Conservation (phyloP, 1,140 invertebrate genomes). For the Anastrepha obliqua region DNA sequence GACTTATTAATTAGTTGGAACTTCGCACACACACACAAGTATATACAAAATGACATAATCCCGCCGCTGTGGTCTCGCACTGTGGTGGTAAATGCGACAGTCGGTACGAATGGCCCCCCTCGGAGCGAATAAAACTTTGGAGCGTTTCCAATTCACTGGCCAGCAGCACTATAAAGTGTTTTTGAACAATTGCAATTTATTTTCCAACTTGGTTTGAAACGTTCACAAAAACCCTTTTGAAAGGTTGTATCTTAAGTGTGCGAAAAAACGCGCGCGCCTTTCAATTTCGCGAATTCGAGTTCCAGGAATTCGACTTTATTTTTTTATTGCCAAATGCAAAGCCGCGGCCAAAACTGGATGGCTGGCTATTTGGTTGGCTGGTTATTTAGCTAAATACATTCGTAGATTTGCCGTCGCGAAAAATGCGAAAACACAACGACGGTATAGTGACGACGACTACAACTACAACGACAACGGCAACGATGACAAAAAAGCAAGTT, state of each 20-base stretch:
- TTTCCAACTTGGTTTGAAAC: conserved; percentile 11
- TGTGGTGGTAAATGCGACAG: conserved; percentile 23
- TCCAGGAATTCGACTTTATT: conserved; percentile 51
- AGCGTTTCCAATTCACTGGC: conserved; percentile 43
- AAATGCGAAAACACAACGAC: conserved; percentile 51
- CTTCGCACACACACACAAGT: conserved; percentile 9
- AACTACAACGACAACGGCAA: conserved; percentile 37
- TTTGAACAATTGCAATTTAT: conserved; percentile 36
- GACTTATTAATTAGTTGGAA: conserved; percentile 27
- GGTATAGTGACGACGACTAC: conserved; percentile 45
- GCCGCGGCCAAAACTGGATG: conserved; percentile 42
- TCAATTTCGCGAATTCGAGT: conserved; percentile 48
- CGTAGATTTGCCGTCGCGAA: conserved; percentile 49
- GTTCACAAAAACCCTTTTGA: conserved; percentile 33
- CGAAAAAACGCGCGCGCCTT: conserved; percentile 44
- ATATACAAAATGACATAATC: conserved; percentile 51
- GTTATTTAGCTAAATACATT: conserved; percentile 31
- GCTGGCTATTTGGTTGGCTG: conserved; percentile 31
- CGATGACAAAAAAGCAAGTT: conserved; percentile 55
- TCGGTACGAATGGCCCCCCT: conserved; percentile 8
- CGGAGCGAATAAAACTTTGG: background rate
- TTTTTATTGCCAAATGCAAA: conserved; percentile 45
- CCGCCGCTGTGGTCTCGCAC: conserved; percentile 29
- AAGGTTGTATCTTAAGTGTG: background rate
- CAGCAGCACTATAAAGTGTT: conserved; percentile 4